Percentiles rank a stretch among this genome's conserved stretches.
Conservation (phyloP, 2,113 vertebrate species). For the Pavo muticus region DNA sequence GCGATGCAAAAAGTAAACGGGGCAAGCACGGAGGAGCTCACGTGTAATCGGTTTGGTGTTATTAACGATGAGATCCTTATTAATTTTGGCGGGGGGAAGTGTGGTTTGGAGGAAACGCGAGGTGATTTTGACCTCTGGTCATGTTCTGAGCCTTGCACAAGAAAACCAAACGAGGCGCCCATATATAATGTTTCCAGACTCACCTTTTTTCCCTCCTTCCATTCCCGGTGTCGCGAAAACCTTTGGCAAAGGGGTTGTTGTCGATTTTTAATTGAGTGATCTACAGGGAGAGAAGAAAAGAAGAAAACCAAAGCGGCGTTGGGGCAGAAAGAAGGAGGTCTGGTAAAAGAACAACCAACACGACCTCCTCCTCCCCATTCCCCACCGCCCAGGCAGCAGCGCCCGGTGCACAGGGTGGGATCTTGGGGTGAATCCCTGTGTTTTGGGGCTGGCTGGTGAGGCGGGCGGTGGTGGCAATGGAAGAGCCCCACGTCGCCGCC, state of each 20-base stretch:
- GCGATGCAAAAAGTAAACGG: neutral
- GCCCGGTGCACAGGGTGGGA: neutral
- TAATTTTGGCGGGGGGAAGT: neutral
- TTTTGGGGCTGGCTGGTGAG: neutral
- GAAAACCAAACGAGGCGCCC: neutral
- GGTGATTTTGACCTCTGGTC: conserved; percentile 34
- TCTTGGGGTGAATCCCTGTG: neutral
- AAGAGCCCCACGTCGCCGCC: conserved; percentile 32
- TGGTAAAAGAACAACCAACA: neutral
- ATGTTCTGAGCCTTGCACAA: neutral
- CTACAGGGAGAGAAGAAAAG: conserved; percentile 73
- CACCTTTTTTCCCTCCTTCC: conserved; percentile 97
- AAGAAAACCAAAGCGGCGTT: neutral
- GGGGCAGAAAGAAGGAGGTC: neutral
- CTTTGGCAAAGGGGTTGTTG: conserved; percentile 98
- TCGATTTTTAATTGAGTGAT: conserved; percentile 99
- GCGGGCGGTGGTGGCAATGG: neutral
- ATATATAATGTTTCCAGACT: conserved; percentile 20
- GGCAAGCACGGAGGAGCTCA: neutral
- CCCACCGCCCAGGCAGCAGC: neutral
- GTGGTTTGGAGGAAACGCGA: neutral
- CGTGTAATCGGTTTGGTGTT: neutral
- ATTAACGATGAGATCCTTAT: neutral
- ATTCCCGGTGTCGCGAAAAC: conserved; percentile 98
- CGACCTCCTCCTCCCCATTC: neutral